Evolutionary conservation across 2,797 vertebrate species (phyloP), one percentile per base, ranked within the genome.

Genomic region (Galaxias olidus): DNA sequence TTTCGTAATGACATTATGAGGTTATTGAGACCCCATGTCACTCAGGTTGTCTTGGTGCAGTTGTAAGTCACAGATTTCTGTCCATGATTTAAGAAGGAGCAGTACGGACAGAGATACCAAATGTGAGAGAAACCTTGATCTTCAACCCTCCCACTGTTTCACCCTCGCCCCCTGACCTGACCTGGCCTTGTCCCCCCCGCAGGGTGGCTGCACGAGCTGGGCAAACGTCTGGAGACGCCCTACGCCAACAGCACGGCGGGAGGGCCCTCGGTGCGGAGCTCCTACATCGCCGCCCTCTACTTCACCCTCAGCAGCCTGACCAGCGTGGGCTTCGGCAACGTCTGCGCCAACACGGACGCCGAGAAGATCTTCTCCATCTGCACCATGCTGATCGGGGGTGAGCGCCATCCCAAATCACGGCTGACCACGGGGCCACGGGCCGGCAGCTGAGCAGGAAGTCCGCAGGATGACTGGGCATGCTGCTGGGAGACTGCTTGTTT

Each of bases 291-390:
- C 0, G 96, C 97, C 1, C 94, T 99, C 68, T 99, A 99, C 91
- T 99, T 98, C 85, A 98, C 97, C 76, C 95, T 99, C 80, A 99
- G 96, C 93, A 99, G 97, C 87, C 92, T 99, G 84, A 98, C 97
- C 87, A 97, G 95, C 12, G 95, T 96, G 75, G 95, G 95, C 73
- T 96, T 96, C 0, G 97, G 97, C 69, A 99, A 99, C 0, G 96
- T 99, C 63, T 98, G 95, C 0, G 96, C 97, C 87, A 98, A 99
- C 93, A 98, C 97, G 0, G 95, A 98, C 0, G 92, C 95, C 0
- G 97, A 98, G 88, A 99, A 98, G 90, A 95, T 98, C 85, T 99
- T 98, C 88, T 98, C 97, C 81, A 94, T 98, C 90, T 98, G 97
- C 89, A 95, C 94, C 58, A 98, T 98, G 97, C 94, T 99, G 48